phyloP scores from a whole-genome alignment of 2,888 invertebrate genomes.

The Eristalis pertinax region DNA sequence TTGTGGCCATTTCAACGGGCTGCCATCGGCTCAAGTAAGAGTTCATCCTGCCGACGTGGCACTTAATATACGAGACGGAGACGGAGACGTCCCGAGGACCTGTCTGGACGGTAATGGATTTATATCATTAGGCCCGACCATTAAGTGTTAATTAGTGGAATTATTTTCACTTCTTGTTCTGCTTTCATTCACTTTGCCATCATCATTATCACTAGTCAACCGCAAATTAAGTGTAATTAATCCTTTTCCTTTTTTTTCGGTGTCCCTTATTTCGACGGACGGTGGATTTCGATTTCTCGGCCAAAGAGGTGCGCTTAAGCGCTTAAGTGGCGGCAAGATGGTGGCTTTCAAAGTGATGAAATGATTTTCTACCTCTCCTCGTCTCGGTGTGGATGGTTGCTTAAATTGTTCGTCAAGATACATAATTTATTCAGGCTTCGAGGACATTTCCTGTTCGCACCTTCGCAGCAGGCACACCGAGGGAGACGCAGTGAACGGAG shows the following conservation, averaged over 20 bases:
- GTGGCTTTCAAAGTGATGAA: constrained; percentile 62
- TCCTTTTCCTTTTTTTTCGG: constrained; percentile 15
- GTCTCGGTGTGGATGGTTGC: constrained; percentile 1
- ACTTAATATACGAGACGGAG: constrained; percentile 30
- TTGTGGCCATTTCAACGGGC: constrained; percentile 39
- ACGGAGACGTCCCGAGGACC: not conserved
- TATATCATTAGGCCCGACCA: constrained; percentile 59
- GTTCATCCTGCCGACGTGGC: not conserved
- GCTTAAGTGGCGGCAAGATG: constrained; percentile 50
- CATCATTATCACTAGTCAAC: constrained; percentile 32
- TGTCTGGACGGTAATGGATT: constrained; percentile 67
- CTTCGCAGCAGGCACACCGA: constrained; percentile 6
- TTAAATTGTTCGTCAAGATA: constrained; percentile 1
- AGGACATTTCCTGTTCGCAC: constrained; percentile 50
- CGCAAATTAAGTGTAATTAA: constrained; percentile 69
- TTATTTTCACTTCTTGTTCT: constrained; percentile 50
- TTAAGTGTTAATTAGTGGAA: constrained; percentile 68
- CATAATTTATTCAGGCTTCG: constrained; percentile 30
- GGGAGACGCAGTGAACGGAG: not conserved
- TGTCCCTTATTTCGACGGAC: constrained; percentile 22
- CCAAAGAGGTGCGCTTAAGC: constrained; percentile 40
- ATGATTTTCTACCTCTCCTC: no score
- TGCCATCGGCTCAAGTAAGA: constrained; percentile 19
- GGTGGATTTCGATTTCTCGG: constrained; percentile 22
- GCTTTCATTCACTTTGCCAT: constrained; percentile 3